These are phyloP conservation scores for Poicephalus meyeri DNA, from an alignment of 2,113 vertebrate genomes.

Conservation along the genomic window DNA sequence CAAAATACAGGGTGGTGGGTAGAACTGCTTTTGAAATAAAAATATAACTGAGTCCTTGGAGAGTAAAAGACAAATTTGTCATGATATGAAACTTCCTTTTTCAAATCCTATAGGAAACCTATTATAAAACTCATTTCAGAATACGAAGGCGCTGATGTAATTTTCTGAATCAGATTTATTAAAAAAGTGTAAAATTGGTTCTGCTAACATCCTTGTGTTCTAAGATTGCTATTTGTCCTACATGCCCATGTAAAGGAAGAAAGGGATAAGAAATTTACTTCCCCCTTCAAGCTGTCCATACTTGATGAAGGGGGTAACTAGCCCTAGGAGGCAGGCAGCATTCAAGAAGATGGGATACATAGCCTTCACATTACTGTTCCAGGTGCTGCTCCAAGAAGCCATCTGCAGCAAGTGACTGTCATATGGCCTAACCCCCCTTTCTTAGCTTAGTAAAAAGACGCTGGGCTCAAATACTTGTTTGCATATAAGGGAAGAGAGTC, in stretches of 20 bases:
- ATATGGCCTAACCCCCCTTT: too few relatives aligned
- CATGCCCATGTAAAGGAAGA: not conserved
- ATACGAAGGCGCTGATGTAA: not conserved
- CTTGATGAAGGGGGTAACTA: not conserved
- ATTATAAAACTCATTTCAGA: not conserved
- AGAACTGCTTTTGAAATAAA: not conserved
- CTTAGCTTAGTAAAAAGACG: not conserved
- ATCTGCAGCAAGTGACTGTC: not conserved
- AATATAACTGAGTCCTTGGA: not conserved
- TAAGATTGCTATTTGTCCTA: not conserved
- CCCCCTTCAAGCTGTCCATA: not conserved
- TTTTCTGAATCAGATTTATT: not conserved
- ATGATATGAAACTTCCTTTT: not conserved
- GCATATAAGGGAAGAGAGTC: not conserved
- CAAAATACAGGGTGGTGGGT: not conserved
- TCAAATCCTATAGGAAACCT: not conserved
- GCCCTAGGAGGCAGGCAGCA: not conserved
- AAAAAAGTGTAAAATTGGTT: not conserved
- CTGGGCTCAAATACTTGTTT: not conserved
- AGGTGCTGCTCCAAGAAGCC: not conserved
- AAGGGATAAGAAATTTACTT: not conserved
- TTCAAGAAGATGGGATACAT: not conserved
- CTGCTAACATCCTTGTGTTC: not conserved
- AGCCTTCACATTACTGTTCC: not conserved
- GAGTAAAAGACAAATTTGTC: not conserved